Evolutionary conservation across 2,113 vertebrate genomes (phyloP).

Genomic region (Notarius lentiginosus): DNA sequence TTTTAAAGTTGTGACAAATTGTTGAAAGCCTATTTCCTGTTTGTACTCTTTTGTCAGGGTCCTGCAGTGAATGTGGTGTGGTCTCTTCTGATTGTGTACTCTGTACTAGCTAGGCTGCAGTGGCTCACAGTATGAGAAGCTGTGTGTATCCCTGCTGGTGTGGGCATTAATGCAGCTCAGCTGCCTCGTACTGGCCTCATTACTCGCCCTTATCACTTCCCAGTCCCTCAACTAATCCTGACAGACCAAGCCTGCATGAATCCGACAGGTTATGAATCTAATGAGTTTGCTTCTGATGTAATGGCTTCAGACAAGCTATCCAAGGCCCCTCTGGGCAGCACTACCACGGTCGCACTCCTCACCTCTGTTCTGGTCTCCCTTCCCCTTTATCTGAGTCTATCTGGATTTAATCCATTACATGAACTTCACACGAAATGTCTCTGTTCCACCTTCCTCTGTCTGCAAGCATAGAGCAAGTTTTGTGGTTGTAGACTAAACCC

Average conservation of each 20-base stretch:
- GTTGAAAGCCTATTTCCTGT: not conserved
- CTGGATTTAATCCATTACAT: constrained; percentile 4
- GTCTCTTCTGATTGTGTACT: constrained; percentile 15
- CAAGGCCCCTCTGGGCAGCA: constrained; percentile 65
- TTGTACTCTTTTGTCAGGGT: not conserved
- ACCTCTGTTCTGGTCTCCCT: constrained; percentile 51
- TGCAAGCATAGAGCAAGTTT: not conserved
- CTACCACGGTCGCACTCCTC: constrained; percentile 66
- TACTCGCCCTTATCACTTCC: constrained; percentile 74
- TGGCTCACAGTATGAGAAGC: not conserved
- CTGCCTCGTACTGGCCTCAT: constrained; percentile 67
- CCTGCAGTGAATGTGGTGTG: constrained; percentile 15
- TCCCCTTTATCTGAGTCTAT: constrained; percentile 28
- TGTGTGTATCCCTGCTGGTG: constrained; percentile 56
- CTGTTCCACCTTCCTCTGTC: not conserved
- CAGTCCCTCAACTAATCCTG: constrained; percentile 68
- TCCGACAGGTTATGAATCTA: constrained; percentile 79
- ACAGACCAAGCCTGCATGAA: constrained; percentile 70
- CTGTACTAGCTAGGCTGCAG: constrained; percentile 6
- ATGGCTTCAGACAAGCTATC: constrained; percentile 74
- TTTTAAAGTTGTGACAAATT: not conserved
- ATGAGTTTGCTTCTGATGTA: constrained; percentile 73
- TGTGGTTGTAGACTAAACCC: not conserved
- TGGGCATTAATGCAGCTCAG: constrained; percentile 61
- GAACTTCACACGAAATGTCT: not conserved